Evolutionary conservation across 2,888 invertebrate species (phyloP).

Genomic region (Apodemia arnacis): DNA sequence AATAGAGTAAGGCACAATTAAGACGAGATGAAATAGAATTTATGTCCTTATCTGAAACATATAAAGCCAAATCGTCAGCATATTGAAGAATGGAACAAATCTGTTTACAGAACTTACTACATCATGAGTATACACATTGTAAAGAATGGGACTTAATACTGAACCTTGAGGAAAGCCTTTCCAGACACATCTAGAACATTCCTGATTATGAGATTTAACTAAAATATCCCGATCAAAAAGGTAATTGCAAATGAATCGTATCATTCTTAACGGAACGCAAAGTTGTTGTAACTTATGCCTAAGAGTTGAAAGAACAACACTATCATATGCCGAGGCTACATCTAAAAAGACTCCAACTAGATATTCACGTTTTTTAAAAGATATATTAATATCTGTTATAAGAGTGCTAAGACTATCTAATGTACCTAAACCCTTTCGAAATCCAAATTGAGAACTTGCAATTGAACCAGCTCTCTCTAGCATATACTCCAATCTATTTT

Average conservation of each 20-base stretch:
- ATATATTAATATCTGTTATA: conserved; percentile 18
- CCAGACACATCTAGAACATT: conserved; percentile 46
- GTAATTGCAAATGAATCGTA: conserved; percentile 36
- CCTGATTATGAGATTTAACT: not conserved
- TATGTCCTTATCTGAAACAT: too few relatives aligned
- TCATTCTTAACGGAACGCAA: conserved; percentile 63
- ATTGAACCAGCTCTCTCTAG: not conserved
- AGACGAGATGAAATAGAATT: too few relatives aligned
- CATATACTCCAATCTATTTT: conserved; percentile 30
- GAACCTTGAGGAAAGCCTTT: conserved; percentile 20
- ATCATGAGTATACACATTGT: not conserved
- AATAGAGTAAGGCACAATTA: too few relatives aligned
- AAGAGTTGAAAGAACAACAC: conserved; percentile 71
- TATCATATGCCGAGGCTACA: conserved; percentile 66
- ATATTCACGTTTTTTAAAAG: conserved; percentile 5
- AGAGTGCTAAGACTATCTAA: conserved; percentile 23
- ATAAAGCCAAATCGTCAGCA: too few relatives aligned
- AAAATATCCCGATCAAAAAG: not conserved
- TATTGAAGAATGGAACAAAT: too few relatives aligned
- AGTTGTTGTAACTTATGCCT: conserved; percentile 60
- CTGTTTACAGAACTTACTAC: not conserved
- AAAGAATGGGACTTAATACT: not conserved
- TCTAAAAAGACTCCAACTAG: conserved; percentile 65
- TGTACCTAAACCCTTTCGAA: conserved; percentile 18
- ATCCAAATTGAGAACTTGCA: conserved; percentile 11